Evolutionary conservation across 2,113 vertebrate genomes (phyloP).

Genomic region (Eptesicus fuscus): DNA sequence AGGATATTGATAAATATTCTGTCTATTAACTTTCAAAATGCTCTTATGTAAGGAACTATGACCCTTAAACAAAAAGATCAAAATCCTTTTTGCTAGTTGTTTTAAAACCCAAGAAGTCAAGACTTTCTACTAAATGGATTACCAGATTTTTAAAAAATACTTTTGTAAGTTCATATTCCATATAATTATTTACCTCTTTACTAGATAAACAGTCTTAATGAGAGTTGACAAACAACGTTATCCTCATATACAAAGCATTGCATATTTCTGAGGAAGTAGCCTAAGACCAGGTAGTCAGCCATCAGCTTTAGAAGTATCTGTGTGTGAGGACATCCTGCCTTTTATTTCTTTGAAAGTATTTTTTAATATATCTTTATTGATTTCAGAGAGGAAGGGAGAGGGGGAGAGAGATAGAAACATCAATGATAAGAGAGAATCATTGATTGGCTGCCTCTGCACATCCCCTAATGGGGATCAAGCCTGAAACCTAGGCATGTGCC

Average conservation of each 20-base stretch:
- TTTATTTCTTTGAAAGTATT: constrained; percentile 32
- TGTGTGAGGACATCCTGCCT: not conserved
- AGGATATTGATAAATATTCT: not conserved
- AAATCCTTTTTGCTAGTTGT: not conserved
- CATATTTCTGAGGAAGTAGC: not conserved
- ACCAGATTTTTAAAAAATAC: not conserved
- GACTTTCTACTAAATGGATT: not conserved
- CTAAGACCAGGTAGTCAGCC: not conserved
- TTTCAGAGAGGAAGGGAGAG: too few relatives aligned
- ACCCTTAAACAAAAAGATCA: not conserved
- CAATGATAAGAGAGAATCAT: too few relatives aligned
- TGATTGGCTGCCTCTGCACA: too few relatives aligned
- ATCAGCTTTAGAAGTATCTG: not conserved
- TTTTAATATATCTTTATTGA: not conserved
- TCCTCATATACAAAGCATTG: not conserved
- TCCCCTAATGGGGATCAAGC: too few relatives aligned
- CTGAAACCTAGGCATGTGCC: too few relatives aligned
- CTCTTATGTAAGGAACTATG: not conserved
- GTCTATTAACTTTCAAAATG: not conserved
- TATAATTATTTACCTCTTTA: not conserved
- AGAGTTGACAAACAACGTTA: constrained; percentile 5
- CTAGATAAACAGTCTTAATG: not conserved
- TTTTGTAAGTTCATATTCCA: constrained; percentile 30
- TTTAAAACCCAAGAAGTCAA: constrained; percentile 31
- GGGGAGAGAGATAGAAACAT: too few relatives aligned